Conservation (phyloP, 2,888 invertebrate genomes). For the Diogma glabrata region DNA sequence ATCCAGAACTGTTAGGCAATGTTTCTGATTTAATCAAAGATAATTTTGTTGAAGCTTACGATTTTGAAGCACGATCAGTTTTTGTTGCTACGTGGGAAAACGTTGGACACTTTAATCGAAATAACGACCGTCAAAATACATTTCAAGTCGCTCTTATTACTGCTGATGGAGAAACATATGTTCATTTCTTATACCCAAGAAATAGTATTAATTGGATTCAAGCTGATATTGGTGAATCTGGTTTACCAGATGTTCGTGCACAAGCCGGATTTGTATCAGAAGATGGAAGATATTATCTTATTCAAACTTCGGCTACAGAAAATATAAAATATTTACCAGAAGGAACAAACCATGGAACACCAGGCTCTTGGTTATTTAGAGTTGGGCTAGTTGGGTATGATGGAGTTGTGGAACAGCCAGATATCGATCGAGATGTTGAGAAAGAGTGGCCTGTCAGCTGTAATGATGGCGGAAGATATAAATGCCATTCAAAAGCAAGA, state of each 20-base stretch:
- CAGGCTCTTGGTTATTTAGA: constrained; percentile 79
- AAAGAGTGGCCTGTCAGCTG: constrained; percentile 40
- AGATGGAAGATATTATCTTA: constrained; percentile 60
- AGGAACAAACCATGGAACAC: constrained; percentile 72
- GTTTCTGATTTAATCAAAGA: constrained; percentile 60
- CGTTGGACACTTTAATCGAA: constrained; percentile 59
- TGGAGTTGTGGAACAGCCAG: constrained; percentile 56
- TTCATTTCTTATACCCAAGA: constrained; percentile 76
- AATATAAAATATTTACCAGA: constrained; percentile 52
- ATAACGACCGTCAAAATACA: constrained; percentile 65
- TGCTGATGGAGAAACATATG: constrained; percentile 54
- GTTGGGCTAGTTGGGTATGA: constrained; percentile 57
- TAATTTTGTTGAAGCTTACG: constrained; percentile 56
- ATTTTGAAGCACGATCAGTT: constrained; percentile 65
- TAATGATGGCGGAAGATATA: constrained; percentile 50
- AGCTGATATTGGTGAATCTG: constrained; percentile 61
- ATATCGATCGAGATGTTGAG: constrained; percentile 39
- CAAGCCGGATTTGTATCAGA: constrained; percentile 86
- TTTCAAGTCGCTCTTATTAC: constrained; percentile 52
- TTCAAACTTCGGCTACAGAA: constrained; percentile 87
- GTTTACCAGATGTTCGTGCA: constrained; percentile 76
- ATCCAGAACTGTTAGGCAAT: constrained; percentile 47
- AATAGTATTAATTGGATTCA: constrained; percentile 88
- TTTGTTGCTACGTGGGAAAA: constrained; percentile 86
- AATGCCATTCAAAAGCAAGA: constrained; percentile 69